Conservation (phyloP, 2,888 invertebrate species). For the Ernsta delagoae region DNA sequence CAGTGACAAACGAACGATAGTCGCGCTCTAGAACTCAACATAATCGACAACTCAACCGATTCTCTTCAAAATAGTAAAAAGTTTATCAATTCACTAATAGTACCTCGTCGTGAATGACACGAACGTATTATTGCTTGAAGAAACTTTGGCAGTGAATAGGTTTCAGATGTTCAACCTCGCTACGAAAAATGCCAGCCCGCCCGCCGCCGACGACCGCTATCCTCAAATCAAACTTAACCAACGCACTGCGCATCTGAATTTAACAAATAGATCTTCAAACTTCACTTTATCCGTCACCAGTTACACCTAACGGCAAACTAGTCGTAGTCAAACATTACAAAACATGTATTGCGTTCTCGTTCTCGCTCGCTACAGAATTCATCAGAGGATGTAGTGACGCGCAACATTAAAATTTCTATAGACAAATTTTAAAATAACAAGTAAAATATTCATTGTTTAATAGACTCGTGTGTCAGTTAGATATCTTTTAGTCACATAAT, state of each 20-base stretch:
- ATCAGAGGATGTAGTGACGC: too few relatives aligned
- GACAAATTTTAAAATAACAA: too few relatives aligned
- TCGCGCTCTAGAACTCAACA: not conserved
- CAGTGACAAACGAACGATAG: not conserved
- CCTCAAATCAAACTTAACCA: not conserved
- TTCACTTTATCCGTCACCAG: too few relatives aligned
- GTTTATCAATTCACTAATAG: constrained; percentile 29
- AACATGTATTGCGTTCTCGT: too few relatives aligned
- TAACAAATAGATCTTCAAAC: too few relatives aligned
- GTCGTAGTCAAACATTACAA: too few relatives aligned
- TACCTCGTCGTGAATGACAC: constrained; percentile 20
- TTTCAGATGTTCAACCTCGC: constrained; percentile 4
- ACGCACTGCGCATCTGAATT: not conserved
- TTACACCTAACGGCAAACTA: too few relatives aligned
- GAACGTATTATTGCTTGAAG: constrained; percentile 48
- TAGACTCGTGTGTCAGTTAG: too few relatives aligned
- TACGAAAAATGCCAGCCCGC: constrained; percentile 9
- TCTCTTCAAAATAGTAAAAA: constrained; percentile 7
- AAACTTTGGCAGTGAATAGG: constrained; percentile 51
- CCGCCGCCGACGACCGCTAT: constrained; percentile 8
- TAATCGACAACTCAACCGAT: not conserved
- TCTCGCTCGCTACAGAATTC: too few relatives aligned
- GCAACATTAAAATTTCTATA: too few relatives aligned
- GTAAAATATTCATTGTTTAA: too few relatives aligned
- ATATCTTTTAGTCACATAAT: too few relatives aligned